Conservation (phyloP, 2,113 vertebrate species). For the Benitochromis conjunctus region DNA sequence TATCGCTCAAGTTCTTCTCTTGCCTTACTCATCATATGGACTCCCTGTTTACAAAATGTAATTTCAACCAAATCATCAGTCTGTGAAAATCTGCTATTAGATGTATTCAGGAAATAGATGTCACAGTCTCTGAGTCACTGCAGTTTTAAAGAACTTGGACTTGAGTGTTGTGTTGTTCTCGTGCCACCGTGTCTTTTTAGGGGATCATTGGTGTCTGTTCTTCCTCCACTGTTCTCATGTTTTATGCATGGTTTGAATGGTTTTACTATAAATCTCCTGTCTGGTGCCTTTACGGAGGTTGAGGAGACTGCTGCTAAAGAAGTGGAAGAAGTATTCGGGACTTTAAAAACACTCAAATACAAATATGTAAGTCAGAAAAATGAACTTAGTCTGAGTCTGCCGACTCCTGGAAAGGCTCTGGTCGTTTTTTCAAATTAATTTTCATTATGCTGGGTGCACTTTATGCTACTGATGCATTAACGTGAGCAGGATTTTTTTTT, state of each 20-base stretch:
- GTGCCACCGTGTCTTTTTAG: constrained; percentile 16
- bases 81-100: background rate
- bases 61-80: background rate
- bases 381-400: background rate
- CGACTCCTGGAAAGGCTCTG: background rate
- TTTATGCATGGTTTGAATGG: constrained; percentile 13
- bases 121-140: background rate
- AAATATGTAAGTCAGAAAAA: background rate
- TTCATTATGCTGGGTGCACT: background rate
- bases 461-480: background rate
- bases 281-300: constrained; percentile 27
- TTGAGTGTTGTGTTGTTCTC: background rate
- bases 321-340: background rate
- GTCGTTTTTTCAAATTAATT: background rate
- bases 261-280: constrained; percentile 31
- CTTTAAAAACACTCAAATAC: background rate
- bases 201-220: background rate
- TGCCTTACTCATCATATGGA: background rate
- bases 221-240: constrained; percentile 17
- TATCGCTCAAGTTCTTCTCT: background rate
- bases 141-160: background rate
- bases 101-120: background rate
- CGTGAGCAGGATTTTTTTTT: background rate
- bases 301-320: background rate
- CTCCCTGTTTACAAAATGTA: background rate